These are phyloP conservation scores for Drosophila fuyamai DNA, from an alignment of 1,140 invertebrate species.

Conservation along the genomic window DNA sequence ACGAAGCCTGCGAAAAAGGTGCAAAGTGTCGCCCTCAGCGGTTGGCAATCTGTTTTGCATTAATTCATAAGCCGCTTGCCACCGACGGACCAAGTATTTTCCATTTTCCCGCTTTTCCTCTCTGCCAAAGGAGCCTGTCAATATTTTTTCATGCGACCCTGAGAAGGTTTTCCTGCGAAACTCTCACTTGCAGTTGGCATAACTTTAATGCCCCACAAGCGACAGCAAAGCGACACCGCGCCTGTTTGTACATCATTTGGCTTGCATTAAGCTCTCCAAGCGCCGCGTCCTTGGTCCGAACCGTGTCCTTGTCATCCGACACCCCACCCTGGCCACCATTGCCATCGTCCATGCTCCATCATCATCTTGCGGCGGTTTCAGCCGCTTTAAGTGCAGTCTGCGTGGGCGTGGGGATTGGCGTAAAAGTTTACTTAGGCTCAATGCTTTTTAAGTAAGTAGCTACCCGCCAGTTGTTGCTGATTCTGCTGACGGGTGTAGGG, in stretches of 20 bases:
- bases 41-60: constrained; percentile 78
- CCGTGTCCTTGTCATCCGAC: constrained; percentile 48
- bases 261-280: constrained; percentile 69
- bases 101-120: constrained; percentile 4
- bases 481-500: constrained; percentile 60
- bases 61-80: constrained; percentile 78
- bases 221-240: constrained; percentile 14
- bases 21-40: constrained; percentile 79
- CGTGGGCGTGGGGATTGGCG: constrained; percentile 49
- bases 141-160: constrained; percentile 33
- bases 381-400: constrained; percentile 70
- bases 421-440: constrained; percentile 82
- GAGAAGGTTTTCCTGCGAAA: constrained; percentile 25
- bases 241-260: constrained; percentile 79
- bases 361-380: constrained; percentile 38
- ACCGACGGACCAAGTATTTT: constrained; percentile 50
- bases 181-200: constrained; percentile 64
- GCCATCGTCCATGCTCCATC: background rate
- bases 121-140: constrained; percentile 35
- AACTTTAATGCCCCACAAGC: constrained; percentile 58
- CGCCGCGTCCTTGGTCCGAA: constrained; percentile 39
- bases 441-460: constrained; percentile 82
- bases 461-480: constrained; percentile 58
- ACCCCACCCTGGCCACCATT: no score
- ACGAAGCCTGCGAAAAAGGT: constrained; percentile 51